phyloP scores from a whole-genome alignment of 2,888 invertebrate species.

The Apomyelois bistriatella region DNA sequence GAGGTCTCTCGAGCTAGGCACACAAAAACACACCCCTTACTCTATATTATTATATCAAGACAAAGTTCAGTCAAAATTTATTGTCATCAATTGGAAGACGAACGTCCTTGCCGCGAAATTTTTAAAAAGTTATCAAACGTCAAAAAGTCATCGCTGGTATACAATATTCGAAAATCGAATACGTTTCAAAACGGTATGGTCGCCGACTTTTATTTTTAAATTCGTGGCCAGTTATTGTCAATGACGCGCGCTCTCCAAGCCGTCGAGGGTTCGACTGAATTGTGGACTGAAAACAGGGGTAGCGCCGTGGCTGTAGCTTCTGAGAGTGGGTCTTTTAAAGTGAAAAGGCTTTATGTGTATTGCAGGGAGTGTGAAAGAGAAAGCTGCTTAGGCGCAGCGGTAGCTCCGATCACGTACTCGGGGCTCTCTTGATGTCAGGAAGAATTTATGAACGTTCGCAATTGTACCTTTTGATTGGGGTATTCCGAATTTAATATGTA shows the following conservation, averaged over 20 bases:
- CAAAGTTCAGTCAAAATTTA: conserved; percentile 23
- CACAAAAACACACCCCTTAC: conserved; percentile 8
- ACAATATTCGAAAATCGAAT: conserved; percentile 19
- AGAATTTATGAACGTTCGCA: conserved; percentile 68
- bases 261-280: conserved; percentile 53
- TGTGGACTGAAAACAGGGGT: conserved; percentile 62
- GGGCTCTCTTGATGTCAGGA: conserved; percentile 43
- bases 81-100: conserved; percentile 26
- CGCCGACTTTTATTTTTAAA: conserved; percentile 20
- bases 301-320: conserved; percentile 43
- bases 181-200: conserved; percentile 14
- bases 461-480: conserved; percentile 60
- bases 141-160: conserved; percentile 41
- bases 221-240: conserved; percentile 12
- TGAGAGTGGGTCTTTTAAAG: conserved; percentile 60
- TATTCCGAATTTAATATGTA: conserved; percentile 60
- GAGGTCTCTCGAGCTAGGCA: conserved; percentile 10
- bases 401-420: conserved; percentile 47
- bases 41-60: conserved; percentile 11
- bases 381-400: conserved; percentile 35
- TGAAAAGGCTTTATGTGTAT: conserved; percentile 31
- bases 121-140: conserved; percentile 27
- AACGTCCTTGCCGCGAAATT: conserved; percentile 22
- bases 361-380: conserved; percentile 30
- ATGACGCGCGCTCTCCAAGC: conserved; percentile 33